Base-by-base conservation (phyloP, 2,888 invertebrate species). In the Zhengitettix transpicula region DNA sequence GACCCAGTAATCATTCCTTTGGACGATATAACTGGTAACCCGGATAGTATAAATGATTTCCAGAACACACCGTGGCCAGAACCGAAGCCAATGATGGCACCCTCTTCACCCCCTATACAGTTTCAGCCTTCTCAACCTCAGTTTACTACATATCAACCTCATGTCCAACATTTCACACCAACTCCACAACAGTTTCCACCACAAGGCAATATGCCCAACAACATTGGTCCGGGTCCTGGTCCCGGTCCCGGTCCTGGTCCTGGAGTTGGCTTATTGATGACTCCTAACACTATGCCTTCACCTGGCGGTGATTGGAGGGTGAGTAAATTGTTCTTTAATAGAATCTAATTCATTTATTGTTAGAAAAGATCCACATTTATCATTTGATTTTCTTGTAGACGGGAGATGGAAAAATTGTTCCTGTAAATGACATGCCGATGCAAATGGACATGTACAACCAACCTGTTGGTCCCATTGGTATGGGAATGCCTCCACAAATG, bases 1-100 rank as follows among this genome's bases (percentile, higher is more conserved):
- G 93, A 93, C 70, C 87, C 91, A 1, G 83, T 84, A 62, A 77
- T 81, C 16, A 94, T 96, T 73, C 95, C 96, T 0, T 74, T 93
- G 59, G 93, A 94, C 65, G 96, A 96, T 75, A 81, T 86, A 9
- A 85, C 87, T 0, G 90, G 89, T 10, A 86, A 85, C 71, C 85
- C 87, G 63, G 89, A 89, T 67, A 85, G 84, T 64, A 78, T 87
- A 16, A 87, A 85, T 68, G 89, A 91, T 71, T 85, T 85, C 68
- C 81, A 85, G 60, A 79, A 77, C 59, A 81, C 84, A 71, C 82
- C 86, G 0, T 91, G 91, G 91, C 91, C 91, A 1, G 89, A 89
- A 71, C 87, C 91, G 0, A 88, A 88, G 70, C 83, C 83, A 12
- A 79, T 81, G 9, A 79, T 83, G 42, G 76, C 79, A 11, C 62